Evolutionary conservation across 2,888 invertebrate species (phyloP), one percentile per base, ranked within the genome.

Genomic region (Drosophila prostipennis): DNA sequence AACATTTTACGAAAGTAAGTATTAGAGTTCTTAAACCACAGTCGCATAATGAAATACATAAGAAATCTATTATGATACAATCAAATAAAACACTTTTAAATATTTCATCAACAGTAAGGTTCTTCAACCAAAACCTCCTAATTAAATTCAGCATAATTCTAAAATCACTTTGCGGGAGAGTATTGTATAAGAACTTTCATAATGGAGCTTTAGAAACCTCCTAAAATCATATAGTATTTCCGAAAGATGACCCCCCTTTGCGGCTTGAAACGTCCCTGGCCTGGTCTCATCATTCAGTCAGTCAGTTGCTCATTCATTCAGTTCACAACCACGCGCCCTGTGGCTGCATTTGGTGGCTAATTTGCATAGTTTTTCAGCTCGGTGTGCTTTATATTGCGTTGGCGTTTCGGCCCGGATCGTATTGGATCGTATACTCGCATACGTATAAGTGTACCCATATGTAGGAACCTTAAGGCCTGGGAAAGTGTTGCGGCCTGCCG

Each of bases 361-460:
- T 84, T 84, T 84, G 85, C 83, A 84, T 84, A 87, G 85, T 67
- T 77, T 76, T 54, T 61, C 69, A 39, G 64, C 57, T 68, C 54
- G 39, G 46, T 59, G 56, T 55, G 61, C 43, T 54, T 29, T 34
- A 36, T 40, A 37, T 71, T 72, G 85, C 81, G 87, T 89, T 86
- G 88, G 80, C 72, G 88, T 79, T 70, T 43, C 57, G 65, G 65
- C 42, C 48, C 61, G 65, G 64, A 82, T 77, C 65, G 65, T 19
- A 55, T 29, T 55, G 54, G 54, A 43, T 42, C 53, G 58, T 69
- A 74, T 74, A 16, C 29, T 29, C 7, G 26, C 26, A 26, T 6
- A 26, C 26, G 26, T 42, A 16, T 16, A 4, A 11, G 5, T 42
- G 42, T 34, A 5, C 34, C 11, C 34, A 34, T 11, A 34, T 34